Base-by-base conservation (phyloP, 2,888 invertebrate species). In the Pollenia amentaria region DNA sequence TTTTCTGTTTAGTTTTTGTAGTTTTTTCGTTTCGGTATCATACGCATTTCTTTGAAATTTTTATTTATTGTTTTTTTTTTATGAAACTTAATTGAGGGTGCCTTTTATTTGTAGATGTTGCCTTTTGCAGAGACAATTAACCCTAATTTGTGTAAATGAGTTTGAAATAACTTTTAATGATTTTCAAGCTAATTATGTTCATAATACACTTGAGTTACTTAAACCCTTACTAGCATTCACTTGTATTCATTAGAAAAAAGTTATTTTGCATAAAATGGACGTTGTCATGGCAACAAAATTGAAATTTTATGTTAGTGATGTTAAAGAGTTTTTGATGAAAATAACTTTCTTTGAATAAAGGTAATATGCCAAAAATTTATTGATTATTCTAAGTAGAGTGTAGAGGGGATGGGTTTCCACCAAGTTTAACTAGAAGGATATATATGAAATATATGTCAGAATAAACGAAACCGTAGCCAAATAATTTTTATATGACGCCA, bases 11-110 rank as follows among this genome's bases (percentile, higher is more conserved):
- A 12, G 9, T 60, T 44, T 1, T 70, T 53, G 29, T 29, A 6
- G 29, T 29, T 29, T 6, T 29, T 29, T 16, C 16, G 0, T n/a
- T n/a, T n/a, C n/a, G n/a, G n/a, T n/a, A n/a, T 9, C 3, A 21
- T 4, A 82, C 67, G 67, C 75, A 75, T 55, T 72, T 72, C 21
- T 16, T 11, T 12, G 14, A 57, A 10, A 40, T n/a, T 46, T 11
- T 46, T 72, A n/a, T 65, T 9, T n/a, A 8, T 14, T 42, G 8
- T 8, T 42, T 69, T 62, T 53, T 40, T 60, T 42, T 9, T 29
- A 2, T 42, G 9, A 76, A 79, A 84, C 65, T 73, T 60, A 84
- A 79, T 84, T 78, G 78, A 67, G 78, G 60, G 73, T 73, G 67
- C 57, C 12, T 73, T 73, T 70, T 72, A 29, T 44, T 64, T 16